Conservation (phyloP, 2,113 vertebrate genomes). For the Artemisiospiza belli region DNA sequence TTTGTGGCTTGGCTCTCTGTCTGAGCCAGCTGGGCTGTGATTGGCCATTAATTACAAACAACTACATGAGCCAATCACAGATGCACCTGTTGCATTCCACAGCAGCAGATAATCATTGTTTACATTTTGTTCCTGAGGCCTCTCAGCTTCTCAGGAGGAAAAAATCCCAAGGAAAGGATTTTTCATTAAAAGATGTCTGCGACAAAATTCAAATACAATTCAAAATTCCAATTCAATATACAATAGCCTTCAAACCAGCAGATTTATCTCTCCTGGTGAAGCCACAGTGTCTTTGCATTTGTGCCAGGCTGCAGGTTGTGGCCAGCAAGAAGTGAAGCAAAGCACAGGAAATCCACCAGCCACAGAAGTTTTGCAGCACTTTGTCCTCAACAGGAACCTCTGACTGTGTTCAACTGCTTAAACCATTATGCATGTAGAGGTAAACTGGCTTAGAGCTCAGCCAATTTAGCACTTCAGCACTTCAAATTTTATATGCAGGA, state of each 20-base stretch:
- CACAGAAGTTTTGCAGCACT: not conserved
- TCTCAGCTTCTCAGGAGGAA: too few species aligned
- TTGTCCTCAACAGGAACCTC: not conserved
- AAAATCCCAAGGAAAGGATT: too few species aligned
- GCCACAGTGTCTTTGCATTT: not conserved
- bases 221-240: too few species aligned
- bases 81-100: too few species aligned
- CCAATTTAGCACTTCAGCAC: conserved; percentile 18
- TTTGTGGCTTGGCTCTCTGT: too few species aligned
- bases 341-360: not conserved
- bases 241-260: not conserved
- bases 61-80: too few species aligned
- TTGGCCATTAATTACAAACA: too few species aligned
- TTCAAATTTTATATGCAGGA: conserved; percentile 5
- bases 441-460: conserved; percentile 32
- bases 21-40: too few species aligned
- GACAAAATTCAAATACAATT: not conserved
- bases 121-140: too few species aligned
- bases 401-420: not conserved
- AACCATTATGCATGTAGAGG: not conserved
- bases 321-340: not conserved
- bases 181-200: too few species aligned
- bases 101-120: too few species aligned
- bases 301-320: not conserved
- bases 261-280: not conserved